phyloP scores from a whole-genome alignment of 2,113 vertebrate genomes.

The Sylvietta virens region DNA sequence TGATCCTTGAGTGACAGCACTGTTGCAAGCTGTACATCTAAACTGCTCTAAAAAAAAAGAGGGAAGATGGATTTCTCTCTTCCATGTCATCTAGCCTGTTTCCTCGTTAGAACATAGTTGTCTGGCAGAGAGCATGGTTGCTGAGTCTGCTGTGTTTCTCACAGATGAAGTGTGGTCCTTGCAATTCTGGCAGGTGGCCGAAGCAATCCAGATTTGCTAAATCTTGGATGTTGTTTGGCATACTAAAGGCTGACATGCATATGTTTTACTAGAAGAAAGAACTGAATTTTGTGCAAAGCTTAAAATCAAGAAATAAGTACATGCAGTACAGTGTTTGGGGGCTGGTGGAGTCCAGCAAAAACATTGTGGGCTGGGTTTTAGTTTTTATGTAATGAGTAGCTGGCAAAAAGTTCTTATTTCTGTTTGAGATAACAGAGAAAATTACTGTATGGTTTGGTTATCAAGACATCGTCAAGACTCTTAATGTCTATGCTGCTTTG shows the following conservation, averaged over 20 bases:
- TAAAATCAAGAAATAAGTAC: background rate
- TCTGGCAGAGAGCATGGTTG: rapidly evolving
- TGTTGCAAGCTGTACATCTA: background rate
- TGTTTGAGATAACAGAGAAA: background rate
- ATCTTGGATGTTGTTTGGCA: background rate
- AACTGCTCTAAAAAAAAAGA: background rate
- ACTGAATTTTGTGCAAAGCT: background rate
- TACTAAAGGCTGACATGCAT: background rate
- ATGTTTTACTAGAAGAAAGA: background rate
- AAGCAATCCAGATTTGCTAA: background rate
- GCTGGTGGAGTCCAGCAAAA: background rate
- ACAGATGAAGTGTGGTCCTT: background rate
- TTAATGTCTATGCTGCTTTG: background rate
- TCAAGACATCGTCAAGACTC: background rate
- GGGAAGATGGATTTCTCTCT: background rate
- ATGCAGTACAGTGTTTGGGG: background rate
- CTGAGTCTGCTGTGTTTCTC: background rate
- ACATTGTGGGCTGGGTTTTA: background rate
- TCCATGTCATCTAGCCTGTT: background rate
- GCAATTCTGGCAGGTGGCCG: background rate
- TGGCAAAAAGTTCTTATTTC: background rate
- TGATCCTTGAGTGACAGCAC: background rate
- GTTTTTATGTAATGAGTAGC: background rate
- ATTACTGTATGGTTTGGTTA: background rate
- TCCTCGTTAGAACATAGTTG: background rate